These are phyloP conservation scores for Amphiduros pacificus DNA, from an alignment of 2,888 invertebrate species.

Conservation along the genomic window DNA sequence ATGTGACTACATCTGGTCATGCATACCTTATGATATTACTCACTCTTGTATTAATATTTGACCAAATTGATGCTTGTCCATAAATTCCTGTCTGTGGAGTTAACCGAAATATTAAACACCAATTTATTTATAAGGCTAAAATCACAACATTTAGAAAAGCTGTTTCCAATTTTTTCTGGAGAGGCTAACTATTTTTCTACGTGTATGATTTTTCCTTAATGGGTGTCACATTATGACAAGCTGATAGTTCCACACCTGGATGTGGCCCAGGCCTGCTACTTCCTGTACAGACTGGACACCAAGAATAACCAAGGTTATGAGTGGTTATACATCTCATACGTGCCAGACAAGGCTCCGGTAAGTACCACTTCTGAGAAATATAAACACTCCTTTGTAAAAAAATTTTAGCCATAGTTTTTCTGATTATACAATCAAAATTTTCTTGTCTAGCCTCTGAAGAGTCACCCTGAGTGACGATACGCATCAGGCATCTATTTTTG, in stretches of 20 bases:
- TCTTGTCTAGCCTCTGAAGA: no score
- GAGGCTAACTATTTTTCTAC: not conserved
- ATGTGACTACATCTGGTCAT: no score
- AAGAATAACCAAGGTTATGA: constrained; percentile 78
- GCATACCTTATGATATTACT: no score
- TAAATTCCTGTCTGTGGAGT: no score
- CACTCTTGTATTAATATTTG: not conserved
- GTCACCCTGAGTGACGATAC: no score
- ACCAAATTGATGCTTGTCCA: no score
- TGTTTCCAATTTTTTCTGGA: not conserved
- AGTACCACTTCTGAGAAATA: constrained; percentile 32
- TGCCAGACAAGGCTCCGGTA: constrained; percentile 84
- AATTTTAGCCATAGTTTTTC: no score
- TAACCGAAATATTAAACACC: no score
- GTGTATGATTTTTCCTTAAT: not conserved
- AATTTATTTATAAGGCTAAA: no score
- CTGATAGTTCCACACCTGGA: constrained; percentile 50
- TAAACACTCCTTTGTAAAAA: no score
- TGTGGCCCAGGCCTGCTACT: constrained; percentile 78
- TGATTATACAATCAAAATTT: no score
- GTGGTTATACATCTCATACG: constrained; percentile 93
- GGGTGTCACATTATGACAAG: constrained; percentile 52
- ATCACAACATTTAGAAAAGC: not conserved
- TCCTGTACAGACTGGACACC: constrained; percentile 76
- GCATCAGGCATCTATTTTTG: no score